These are phyloP conservation scores for Congeria kusceri DNA, from an alignment of 2,888 invertebrate genomes.

Conservation along the genomic window DNA sequence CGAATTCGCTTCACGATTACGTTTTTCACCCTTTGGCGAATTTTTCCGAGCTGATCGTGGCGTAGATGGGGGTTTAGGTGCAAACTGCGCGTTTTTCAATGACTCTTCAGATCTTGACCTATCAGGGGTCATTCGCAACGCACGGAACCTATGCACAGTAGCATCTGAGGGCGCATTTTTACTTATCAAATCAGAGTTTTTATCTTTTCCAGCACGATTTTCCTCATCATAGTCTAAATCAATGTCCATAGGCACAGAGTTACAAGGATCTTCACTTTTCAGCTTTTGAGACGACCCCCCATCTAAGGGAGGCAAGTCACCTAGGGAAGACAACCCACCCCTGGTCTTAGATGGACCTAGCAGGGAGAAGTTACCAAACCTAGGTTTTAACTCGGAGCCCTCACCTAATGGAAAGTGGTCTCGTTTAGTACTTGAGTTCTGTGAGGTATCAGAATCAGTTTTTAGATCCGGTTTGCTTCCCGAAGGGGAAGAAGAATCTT, in stretches of 20 bases:
- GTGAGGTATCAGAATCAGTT: constrained; percentile 17
- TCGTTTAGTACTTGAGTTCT: constrained; percentile 38
- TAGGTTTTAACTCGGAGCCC: not conserved
- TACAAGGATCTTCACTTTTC: constrained; percentile 54
- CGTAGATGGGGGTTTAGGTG: constrained; percentile 78
- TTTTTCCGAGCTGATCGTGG: constrained; percentile 65
- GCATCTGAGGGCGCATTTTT: constrained; percentile 71
- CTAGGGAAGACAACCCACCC: constrained; percentile 36
- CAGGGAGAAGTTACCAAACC: constrained; percentile 9
- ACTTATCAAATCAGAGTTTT: constrained; percentile 39
- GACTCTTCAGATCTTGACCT: constrained; percentile 71
- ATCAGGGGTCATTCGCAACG: constrained; percentile 74
- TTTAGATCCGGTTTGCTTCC: constrained; percentile 29
- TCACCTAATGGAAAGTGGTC: constrained; percentile 41
- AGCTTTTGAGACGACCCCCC: constrained; percentile 22
- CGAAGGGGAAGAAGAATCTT: constrained; percentile 20
- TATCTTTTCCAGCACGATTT: constrained; percentile 34
- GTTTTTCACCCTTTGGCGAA: constrained; percentile 71
- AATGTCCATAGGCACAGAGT: constrained; percentile 66
- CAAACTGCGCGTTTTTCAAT: constrained; percentile 74
- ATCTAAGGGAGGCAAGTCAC: constrained; percentile 46
- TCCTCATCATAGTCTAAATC: constrained; percentile 60
- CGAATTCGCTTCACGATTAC: constrained; percentile 70
- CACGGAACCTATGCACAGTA: constrained; percentile 72
- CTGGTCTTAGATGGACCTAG: constrained; percentile 34